phyloP scores from a whole-genome alignment of 2,797 vertebrate species.

The Champsocephalus esox region DNA sequence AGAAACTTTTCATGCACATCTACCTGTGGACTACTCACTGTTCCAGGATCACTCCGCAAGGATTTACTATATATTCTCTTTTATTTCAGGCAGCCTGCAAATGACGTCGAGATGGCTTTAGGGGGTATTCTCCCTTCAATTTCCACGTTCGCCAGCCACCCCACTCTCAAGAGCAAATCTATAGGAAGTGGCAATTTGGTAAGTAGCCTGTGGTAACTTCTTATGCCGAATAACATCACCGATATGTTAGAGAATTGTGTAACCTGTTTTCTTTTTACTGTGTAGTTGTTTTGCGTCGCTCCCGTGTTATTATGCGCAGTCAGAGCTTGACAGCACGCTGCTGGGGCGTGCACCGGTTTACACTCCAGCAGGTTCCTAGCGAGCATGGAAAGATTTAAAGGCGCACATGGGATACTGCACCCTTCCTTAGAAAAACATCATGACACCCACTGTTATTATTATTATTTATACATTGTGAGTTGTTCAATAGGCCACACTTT shows the following conservation, averaged over 20 bases:
- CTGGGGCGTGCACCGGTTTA: constrained; percentile 67
- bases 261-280: constrained; percentile 29
- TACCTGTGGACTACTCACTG: constrained; percentile 23
- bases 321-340: constrained; percentile 51
- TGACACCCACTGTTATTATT: background rate
- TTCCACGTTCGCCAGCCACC: constrained; percentile 91
- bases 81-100: constrained; percentile 90
- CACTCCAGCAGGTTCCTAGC: constrained; percentile 13
- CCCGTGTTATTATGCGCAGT: constrained; percentile 46
- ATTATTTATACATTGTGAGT: background rate
- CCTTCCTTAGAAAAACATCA: background rate
- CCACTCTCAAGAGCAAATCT: constrained; percentile 88
- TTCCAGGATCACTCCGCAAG: constrained; percentile 31
- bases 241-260: background rate
- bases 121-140: constrained; percentile 95
- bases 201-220: constrained; percentile 78
- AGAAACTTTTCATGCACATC: constrained; percentile 50
- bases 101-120: constrained; percentile 97
- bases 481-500: background rate
- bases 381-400: constrained; percentile 7
- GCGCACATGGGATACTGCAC: constrained; percentile 24
- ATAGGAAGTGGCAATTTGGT: constrained; percentile 89
- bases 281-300: constrained; percentile 37
- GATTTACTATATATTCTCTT: constrained; percentile 66
- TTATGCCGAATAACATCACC: constrained; percentile 16